Conservation (phyloP, 2,888 invertebrate species). For the Cheilosia urbana region DNA sequence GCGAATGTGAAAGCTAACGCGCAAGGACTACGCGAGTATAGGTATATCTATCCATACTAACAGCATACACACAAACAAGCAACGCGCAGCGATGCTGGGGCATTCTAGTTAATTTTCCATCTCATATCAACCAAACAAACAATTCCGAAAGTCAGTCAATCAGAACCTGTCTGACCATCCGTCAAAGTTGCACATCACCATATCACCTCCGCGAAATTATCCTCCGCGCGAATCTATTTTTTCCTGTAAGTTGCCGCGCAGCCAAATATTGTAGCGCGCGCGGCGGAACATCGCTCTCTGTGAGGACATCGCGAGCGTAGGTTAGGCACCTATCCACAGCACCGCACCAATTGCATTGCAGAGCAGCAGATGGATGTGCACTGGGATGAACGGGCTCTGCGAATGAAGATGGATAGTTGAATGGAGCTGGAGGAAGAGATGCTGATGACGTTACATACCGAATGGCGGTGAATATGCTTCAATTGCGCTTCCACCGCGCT, state of each 20-base stretch:
- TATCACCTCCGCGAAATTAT: conserved; percentile 76
- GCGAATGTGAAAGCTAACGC: conserved; percentile 69
- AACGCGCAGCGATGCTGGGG: conserved; percentile 33
- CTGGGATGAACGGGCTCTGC: conserved; percentile 56
- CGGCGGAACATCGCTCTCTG: conserved; percentile 58
- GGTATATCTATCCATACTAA: not conserved
- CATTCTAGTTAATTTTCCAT: conserved; percentile 76
- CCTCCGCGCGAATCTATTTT: conserved; percentile 71
- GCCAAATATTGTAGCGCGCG: conserved; percentile 63
- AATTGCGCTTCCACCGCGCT: conserved; percentile 69
- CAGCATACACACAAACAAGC: conserved; percentile 9
- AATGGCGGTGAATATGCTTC: conserved; percentile 75
- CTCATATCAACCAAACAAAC: conserved; percentile 76
- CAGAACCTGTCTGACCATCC: conserved; percentile 76
- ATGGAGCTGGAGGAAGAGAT: conserved; percentile 68
- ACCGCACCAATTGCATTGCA: conserved; percentile 1
- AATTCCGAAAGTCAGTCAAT: conserved; percentile 78
- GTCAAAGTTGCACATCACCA: conserved; percentile 77
- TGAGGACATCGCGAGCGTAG: conserved; percentile 23
- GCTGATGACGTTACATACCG: conserved; percentile 76
- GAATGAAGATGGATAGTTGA: conserved; percentile 76
- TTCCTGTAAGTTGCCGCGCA: conserved; percentile 68
- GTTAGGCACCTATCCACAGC: no score
- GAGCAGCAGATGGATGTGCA: conserved; percentile 53
- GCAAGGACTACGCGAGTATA: conserved; percentile 52